Evolutionary conservation across 2,888 invertebrate species (phyloP).

Genomic region (Stomorhina lunata): DNA sequence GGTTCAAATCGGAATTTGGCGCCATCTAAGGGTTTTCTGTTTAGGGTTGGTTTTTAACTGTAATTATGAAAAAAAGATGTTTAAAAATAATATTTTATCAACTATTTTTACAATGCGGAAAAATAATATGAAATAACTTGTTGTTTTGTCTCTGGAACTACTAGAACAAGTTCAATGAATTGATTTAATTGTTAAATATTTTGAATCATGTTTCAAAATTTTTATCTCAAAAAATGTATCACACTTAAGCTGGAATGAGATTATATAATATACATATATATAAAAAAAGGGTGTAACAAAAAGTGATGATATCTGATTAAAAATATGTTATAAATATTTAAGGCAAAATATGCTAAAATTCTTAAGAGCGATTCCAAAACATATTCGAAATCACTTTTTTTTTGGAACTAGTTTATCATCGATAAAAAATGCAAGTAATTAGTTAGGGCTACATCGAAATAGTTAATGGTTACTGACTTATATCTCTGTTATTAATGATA

Average conservation of each 20-base stretch:
- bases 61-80: not conserved
- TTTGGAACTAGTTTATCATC: no score
- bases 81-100: not conserved
- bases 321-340: not conserved
- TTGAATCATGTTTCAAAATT: not conserved
- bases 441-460: no score
- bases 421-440: no score
- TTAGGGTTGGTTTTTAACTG: not conserved
- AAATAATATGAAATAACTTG: not conserved
- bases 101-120: not conserved
- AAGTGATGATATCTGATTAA: not conserved
- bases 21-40: conserved; percentile 22
- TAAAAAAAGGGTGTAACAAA: not conserved
- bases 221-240: conserved; percentile 51
- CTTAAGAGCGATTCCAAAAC: no score
- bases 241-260: not conserved
- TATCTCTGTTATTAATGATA: no score
- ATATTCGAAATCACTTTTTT: no score
- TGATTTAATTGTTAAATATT: conserved; percentile 8
- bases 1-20: conserved; percentile 25
- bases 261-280: not conserved
- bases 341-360: no score
- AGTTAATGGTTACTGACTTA: no score
- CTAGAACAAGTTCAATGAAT: conserved; percentile 14
- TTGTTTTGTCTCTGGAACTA: not conserved